These are phyloP conservation scores for Nannospalax galili DNA, from an alignment of 2,113 vertebrate genomes.

Conservation along the genomic window DNA sequence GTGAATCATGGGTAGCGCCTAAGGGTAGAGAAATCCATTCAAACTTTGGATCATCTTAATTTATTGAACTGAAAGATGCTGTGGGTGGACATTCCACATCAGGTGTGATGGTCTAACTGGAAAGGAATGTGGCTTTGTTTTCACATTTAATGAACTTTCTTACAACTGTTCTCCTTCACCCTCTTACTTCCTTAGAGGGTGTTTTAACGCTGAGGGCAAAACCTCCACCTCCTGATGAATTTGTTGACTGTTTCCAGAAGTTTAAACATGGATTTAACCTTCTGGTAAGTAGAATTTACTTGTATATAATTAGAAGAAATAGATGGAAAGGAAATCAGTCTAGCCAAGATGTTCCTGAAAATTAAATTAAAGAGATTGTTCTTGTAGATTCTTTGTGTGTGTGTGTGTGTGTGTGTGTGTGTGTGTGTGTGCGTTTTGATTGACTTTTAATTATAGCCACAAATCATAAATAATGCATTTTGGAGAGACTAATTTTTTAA, in stretches of 20 bases:
- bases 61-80: not conserved
- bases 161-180: not conserved
- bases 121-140: not conserved
- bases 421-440: not conserved
- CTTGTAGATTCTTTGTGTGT: not conserved
- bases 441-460: not conserved
- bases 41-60: not conserved
- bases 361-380: slow-evolving; percentile 6
- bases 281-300: slow-evolving; percentile 88
- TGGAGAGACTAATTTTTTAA: not conserved
- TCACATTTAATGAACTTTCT: not conserved
- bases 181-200: slow-evolving; percentile 90
- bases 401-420: no score
- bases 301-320: not conserved
- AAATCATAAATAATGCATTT: not conserved
- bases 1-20: not conserved
- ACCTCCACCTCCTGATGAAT: slow-evolving; percentile 93
- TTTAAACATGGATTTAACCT: slow-evolving; percentile 99
- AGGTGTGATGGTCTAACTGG: not conserved
- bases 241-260: slow-evolving; percentile 97
- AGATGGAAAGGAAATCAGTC: not conserved
- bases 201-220: slow-evolving; percentile 96
- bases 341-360: not conserved
- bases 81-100: not conserved
- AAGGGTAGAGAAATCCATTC: not conserved